Base-by-base conservation (phyloP, 2,888 invertebrate species). In the Omphaloscelis lunosa region DNA sequence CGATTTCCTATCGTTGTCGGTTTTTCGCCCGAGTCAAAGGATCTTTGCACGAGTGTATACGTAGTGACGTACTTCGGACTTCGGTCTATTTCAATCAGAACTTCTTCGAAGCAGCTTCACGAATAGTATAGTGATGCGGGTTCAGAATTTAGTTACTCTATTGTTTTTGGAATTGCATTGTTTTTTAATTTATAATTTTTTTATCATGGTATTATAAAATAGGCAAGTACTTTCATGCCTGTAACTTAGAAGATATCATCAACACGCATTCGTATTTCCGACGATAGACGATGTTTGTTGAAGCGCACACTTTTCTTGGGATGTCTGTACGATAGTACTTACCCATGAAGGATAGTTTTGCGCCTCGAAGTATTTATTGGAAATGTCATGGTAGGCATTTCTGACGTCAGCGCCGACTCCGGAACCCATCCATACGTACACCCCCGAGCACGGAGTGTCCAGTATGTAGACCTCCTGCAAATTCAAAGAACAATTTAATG, bases 341-440 rank as follows among this genome's bases (percentile, higher is more conserved):
- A 98, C 98, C 98, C 98, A 98, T 12, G 97, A 94, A 0, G 98
- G 98, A 90, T 98, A 98, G 12, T 97, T 98, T 89, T 98, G 97
- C 11, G 94, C 95, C 85, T 95, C 97, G 84, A 97, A 93, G 90
- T 97, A 98, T 76, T 96, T 93, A 87, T 98, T 97, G 0, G 97
- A 98, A 84, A 97, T 97, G 51, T 97, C 97, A 96, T 98, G 97
- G 69, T 98, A 97, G 84, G 97, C 97, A 63, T 97, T 96, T 93
- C 98, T 98, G 87, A 98, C 86, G 0, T 95, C 95, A 0, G 89
- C 53, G 5, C 97, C 98, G 74, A 98, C 97, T 4, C 97, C 97
- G 76, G 97, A 97, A 0, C 99, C 99, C 62, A 98, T 97, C 99
- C 99, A 99, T 4, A 98, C 98, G 93, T 97, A 99, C 53, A 99